Percentiles rank a stretch among this genome's conserved stretches.
phyloP scores from a whole-genome alignment of 1,140 invertebrate species.

The Agrypnia vestita region DNA sequence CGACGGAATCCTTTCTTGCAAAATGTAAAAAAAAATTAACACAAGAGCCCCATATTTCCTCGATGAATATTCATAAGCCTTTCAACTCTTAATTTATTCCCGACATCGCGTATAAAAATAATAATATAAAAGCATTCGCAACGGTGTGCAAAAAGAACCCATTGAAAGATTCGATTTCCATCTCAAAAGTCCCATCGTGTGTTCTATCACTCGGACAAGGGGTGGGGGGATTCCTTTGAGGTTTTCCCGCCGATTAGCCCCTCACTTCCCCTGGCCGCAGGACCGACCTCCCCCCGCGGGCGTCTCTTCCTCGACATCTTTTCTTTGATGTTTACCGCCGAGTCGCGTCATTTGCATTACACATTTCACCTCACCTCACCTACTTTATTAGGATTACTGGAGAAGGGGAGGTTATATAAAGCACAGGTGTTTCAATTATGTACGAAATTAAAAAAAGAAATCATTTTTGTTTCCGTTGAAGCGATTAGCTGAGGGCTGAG shows the following conservation, averaged over 20 bases:
- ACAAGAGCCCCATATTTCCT: constrained; percentile 23
- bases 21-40: constrained; percentile 21
- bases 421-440: constrained; percentile 10
- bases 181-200: constrained; percentile 24
- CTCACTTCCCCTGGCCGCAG: constrained; percentile 8
- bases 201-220: not conserved
- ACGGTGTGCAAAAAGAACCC: constrained; percentile 18
- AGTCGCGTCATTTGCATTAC: constrained; percentile 58
- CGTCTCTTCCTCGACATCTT: not conserved
- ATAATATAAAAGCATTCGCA: constrained; percentile 15
- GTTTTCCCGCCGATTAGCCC: constrained; percentile 56
- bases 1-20: constrained; percentile 14
- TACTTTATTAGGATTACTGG: constrained; percentile 44
- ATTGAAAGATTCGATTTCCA: constrained; percentile 34
- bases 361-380: constrained; percentile 52
- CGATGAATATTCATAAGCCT: constrained; percentile 32
- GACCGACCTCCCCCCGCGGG: not conserved
- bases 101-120: constrained; percentile 22
- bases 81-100: constrained; percentile 23
- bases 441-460: no score
- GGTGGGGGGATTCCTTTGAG: constrained; percentile 49
- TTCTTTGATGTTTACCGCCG: constrained; percentile 56
- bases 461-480: no score
- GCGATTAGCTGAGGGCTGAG: no score
- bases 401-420: not conserved